Conservation (phyloP, 2,888 invertebrate species). For the Agonopterix arenella region DNA sequence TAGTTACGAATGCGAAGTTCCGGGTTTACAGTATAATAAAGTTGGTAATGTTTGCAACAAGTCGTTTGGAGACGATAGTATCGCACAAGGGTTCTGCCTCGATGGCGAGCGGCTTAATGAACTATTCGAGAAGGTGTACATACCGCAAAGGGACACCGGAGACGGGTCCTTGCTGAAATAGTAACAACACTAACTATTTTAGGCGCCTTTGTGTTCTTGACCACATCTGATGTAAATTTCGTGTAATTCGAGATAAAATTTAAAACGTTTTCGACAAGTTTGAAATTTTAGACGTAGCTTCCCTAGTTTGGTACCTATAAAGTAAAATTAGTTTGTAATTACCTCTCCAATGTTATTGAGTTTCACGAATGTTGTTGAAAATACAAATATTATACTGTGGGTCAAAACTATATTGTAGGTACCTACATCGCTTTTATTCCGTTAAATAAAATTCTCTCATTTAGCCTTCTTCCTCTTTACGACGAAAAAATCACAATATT, state of each 20-base stretch:
- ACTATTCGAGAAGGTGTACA: conserved; percentile 54
- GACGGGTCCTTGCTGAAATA: conserved; percentile 20
- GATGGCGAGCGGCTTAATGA: conserved; percentile 51
- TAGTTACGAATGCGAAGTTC: conserved; percentile 36
- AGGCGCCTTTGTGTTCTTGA: too few species aligned
- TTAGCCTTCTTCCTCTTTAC: too few species aligned
- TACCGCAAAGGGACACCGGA: conserved; percentile 51
- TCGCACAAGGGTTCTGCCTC: conserved; percentile 43
- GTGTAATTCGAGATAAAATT: neutral
- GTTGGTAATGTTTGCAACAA: conserved; percentile 29
- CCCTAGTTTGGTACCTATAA: too few species aligned
- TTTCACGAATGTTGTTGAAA: too few species aligned
- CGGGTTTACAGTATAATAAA: conserved; percentile 8
- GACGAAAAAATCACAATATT: too few species aligned
- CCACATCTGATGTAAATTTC: too few species aligned
- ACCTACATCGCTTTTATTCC: too few species aligned
- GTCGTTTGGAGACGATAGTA: conserved; percentile 33
- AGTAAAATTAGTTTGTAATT: too few species aligned
- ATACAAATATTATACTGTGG: too few species aligned
- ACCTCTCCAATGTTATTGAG: too few species aligned
- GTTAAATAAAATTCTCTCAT: too few species aligned
- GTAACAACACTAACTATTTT: neutral
- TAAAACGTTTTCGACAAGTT: neutral
- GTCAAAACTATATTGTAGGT: too few species aligned
- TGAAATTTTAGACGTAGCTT: neutral